Evolutionary conservation across 2,113 vertebrate genomes (phyloP), one percentile per base, ranked within the genome.

Genomic region (Gymnocephalus cernua): DNA sequence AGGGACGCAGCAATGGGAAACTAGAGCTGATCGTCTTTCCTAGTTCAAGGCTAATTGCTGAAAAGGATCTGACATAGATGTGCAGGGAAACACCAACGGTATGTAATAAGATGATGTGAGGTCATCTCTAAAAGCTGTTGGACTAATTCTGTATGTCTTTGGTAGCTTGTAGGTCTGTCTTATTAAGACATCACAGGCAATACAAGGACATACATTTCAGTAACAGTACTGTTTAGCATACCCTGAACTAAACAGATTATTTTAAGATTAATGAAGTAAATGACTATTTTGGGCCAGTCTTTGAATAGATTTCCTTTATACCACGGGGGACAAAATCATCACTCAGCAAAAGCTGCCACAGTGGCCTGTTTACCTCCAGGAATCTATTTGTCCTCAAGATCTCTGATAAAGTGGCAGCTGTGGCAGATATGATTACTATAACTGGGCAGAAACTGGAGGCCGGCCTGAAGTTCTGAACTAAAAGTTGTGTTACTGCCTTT

Each of bases 371-470:
- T 79, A 76, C 84, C 81, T 83, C 69, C 80, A 82, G 84, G 87
- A 92, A 88, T 86, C 64, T 85, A 86, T 91, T 92, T 88, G 84
- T 91, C 91, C 87, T 82, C 69, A 68, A 69, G 77, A 92, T 90
- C 74, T 85, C 80, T 86, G 80, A 93, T 87, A 89, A 89, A 92
- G 73, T 78, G 85, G 94, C 96, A 97, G 97, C 97, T 98, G 97
- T 90, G 89, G 84, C 77, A 95, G 95, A 94, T 97, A 89, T 8
- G 75, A 91, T 98, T 98, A 96, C 97, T 86, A 80, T 93, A 93
- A 96, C 96, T 95, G 95, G 82, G 88, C 86, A 76, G 90, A 90
- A 93, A 89, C 79, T 93, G 93, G 94, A 96, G 93, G 95, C 94
- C 75, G 2, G 72, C 89, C 89, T 94, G 90, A 94, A 95, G 70